phyloP scores from a whole-genome alignment of 30 jellyfish, hydroid and myxozoan species.

The Turritopsis rubra region DNA sequence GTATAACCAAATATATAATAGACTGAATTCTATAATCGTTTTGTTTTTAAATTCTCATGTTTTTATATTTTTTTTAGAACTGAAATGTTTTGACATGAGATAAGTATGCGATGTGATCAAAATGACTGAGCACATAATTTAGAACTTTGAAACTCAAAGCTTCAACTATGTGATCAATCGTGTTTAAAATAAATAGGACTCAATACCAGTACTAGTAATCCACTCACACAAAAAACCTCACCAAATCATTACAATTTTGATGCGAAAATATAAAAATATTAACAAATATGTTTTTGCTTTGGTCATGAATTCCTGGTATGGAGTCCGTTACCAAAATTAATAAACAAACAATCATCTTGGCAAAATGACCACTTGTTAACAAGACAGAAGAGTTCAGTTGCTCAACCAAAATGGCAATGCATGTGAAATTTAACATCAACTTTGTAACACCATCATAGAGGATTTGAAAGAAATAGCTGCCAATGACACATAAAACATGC shows the following conservation, averaged over 20 bases:
- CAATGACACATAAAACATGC: not conserved
- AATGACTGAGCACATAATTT: not conserved
- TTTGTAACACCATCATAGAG: conserved; percentile 3
- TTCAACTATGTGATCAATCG: not conserved
- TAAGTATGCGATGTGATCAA: not conserved
- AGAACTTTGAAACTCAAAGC: not conserved
- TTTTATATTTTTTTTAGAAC: too few relatives aligned
- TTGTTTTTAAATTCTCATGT: not conserved
- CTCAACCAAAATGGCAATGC: not conserved
- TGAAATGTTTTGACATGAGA: not conserved
- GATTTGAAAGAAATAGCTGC: conserved; percentile 12
- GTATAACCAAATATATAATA: not conserved
- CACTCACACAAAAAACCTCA: not conserved
- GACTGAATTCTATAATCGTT: not conserved
- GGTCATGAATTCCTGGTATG: not conserved
- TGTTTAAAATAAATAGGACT: not conserved
- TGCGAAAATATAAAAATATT: too few relatives aligned
- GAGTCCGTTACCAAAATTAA: not conserved
- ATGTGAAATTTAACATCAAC: too few relatives aligned
- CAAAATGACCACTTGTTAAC: not conserved
- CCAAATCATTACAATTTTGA: not conserved
- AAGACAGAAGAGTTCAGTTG: not conserved
- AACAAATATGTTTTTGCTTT: not conserved
- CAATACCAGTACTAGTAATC: not conserved
- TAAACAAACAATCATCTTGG: not conserved